Evolutionary conservation across 2,888 invertebrate genomes (phyloP), one percentile per base, ranked within the genome.

Genomic region (Temnothorax unifasciatus): DNA sequence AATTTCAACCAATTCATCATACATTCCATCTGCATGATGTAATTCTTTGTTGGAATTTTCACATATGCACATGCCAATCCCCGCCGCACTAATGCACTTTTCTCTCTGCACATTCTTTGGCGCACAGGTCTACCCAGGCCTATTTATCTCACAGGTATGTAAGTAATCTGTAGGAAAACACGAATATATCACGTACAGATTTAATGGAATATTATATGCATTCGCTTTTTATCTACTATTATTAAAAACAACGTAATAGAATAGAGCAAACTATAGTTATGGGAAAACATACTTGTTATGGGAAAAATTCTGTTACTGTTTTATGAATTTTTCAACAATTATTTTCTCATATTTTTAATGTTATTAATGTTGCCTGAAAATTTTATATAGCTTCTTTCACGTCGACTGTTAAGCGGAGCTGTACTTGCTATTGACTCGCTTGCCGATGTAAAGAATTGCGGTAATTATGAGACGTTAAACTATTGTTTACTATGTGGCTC

Each of bases 111-210:
- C 91, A 88, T 87, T 90, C 83, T 85, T 85, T 79, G 86, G 79
- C 83, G 87, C 88, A 89, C 92, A 92, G 92, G 90, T 86, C 90
- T 92, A 86, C 85, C 86, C 89, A 90, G 90, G 91, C 91, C 92
- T 88, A 91, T 91, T 84, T 91, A 91, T 87, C 90, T 92, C 88
- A 89, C 92, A 87, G 92, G 92, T 92, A 92, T 83, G 92, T 92
- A 92, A 85, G 85, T 64, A 52, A 47, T 50, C 15, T 64, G 71
- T 66, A 77, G 77, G 0, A 69, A 57, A 13, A 38, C 15, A 54
- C n/a, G 11, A 61, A 18, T 29, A 4, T 29, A 18, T 64, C 13
- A 18, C 9, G 9, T 38, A 41, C 6, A 41, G n/a, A 41, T 69
- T 25, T 69, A 6, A 29, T 44, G 54, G 44, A n/a, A 21, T 21